These are phyloP conservation scores for Brienomyrus brachyistius DNA, from an alignment of 2,113 vertebrate species.

Conservation along the genomic window DNA sequence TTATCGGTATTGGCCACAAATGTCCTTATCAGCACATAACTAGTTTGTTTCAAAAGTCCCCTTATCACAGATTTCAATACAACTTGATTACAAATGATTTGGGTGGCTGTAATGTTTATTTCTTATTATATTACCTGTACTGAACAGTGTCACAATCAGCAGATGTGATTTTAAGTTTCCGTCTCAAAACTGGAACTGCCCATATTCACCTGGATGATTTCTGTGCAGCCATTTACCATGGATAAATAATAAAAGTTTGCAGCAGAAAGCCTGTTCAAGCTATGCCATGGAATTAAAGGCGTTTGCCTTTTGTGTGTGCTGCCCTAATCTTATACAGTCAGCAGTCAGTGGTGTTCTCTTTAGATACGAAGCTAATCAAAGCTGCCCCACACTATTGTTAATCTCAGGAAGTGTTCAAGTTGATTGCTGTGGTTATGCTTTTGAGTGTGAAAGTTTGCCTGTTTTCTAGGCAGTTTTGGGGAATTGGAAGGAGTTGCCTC, in stretches of 20 bases:
- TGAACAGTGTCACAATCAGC: not conserved
- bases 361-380: not conserved
- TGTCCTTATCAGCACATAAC: not conserved
- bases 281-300: not conserved
- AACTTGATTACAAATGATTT: not conserved
- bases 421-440: not conserved
- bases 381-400: not conserved
- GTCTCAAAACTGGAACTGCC: not conserved
- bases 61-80: not conserved
- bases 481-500: not conserved
- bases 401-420: not conserved
- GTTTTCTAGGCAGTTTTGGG: not conserved
- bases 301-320: not conserved
- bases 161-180: not conserved
- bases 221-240: not conserved
- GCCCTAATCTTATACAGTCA: not conserved
- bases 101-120: not conserved
- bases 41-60: not conserved
- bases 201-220: not conserved
- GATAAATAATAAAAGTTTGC: not conserved
- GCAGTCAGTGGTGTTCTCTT: not conserved
- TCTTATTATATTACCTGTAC: not conserved
- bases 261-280: not conserved
- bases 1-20: not conserved
- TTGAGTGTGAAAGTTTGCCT: not conserved